Conservation (phyloP, 1,140 invertebrate genomes). For the Zaprionus ornatus region DNA sequence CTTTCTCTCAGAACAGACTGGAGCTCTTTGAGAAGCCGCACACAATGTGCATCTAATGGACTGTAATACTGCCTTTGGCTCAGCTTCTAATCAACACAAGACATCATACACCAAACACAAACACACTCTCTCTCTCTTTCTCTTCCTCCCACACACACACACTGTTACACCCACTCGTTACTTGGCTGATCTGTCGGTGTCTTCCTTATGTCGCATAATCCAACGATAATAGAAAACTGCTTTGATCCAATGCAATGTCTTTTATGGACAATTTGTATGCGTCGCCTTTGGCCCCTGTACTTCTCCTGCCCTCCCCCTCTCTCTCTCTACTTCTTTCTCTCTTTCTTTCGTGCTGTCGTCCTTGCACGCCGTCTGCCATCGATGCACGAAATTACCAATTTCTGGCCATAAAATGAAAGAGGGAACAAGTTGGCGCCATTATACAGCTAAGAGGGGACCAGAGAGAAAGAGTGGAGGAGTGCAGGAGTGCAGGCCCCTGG, state of each 20-base stretch:
- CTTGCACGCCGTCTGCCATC: constrained; percentile 46
- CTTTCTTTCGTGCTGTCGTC: constrained; percentile 15
- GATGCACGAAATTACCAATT: constrained; percentile 79
- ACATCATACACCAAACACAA: constrained; percentile 15
- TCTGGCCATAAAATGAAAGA: constrained; percentile 76
- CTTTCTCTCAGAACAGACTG: background rate
- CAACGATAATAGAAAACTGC: constrained; percentile 72
- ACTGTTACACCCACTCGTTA: background rate
- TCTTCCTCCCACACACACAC: background rate
- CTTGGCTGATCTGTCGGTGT: constrained; percentile 31
- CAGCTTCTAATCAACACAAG: constrained; percentile 49
- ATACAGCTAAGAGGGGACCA: constrained; percentile 7
- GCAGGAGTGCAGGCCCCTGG: constrained; percentile 18
- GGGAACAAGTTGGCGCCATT: constrained; percentile 72
- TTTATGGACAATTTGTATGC: constrained; percentile 79
- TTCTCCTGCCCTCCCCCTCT: background rate
- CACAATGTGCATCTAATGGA: constrained; percentile 52
- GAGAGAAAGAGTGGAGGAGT: background rate
- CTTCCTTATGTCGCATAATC: constrained; percentile 69
- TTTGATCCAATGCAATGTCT: constrained; percentile 70
- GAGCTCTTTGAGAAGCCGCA: constrained; percentile 14
- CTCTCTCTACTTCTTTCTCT: background rate
- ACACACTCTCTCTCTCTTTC: background rate
- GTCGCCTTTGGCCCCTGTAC: constrained; percentile 44
- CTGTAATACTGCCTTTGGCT: constrained; percentile 23